Conservation (phyloP, 2,113 vertebrate species). For the Clarias gariepinus region DNA sequence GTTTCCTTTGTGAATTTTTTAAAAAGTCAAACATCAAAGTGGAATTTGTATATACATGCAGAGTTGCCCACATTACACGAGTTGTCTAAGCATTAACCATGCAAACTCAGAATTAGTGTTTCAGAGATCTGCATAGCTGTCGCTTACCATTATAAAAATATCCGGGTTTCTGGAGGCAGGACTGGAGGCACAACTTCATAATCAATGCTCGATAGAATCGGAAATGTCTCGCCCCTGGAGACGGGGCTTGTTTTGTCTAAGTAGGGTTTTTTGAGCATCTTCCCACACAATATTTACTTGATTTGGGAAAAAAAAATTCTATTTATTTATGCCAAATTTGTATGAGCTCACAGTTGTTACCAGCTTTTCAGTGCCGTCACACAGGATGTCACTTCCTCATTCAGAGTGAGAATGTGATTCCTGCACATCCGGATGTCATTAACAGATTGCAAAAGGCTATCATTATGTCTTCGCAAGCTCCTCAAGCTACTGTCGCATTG, state of each 20-base stretch:
- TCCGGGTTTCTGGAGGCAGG: neutral
- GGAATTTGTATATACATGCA: neutral
- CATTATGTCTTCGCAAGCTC: neutral
- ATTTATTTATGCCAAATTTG: neutral
- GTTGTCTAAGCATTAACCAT: neutral
- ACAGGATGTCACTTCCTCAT: neutral
- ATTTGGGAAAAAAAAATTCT: neutral
- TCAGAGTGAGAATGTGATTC: neutral
- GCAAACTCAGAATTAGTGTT: neutral
- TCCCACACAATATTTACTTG: neutral
- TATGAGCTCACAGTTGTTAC: neutral
- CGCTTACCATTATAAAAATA: neutral
- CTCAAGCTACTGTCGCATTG: neutral
- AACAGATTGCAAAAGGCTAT: neutral
- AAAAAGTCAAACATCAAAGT: neutral
- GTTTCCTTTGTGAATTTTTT: neutral
- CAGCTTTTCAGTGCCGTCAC: neutral
- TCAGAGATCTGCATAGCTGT: neutral
- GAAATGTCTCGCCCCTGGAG: neutral
- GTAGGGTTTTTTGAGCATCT: neutral
- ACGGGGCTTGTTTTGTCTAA: neutral
- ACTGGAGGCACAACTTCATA: neutral
- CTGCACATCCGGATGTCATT: neutral
- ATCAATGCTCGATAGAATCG: neutral
- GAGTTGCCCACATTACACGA: neutral